Percentiles rank a stretch among this genome's conserved stretches.
Evolutionary conservation across 2,113 vertebrate species (phyloP).

Genomic region (Burhinus bistriatus): DNA sequence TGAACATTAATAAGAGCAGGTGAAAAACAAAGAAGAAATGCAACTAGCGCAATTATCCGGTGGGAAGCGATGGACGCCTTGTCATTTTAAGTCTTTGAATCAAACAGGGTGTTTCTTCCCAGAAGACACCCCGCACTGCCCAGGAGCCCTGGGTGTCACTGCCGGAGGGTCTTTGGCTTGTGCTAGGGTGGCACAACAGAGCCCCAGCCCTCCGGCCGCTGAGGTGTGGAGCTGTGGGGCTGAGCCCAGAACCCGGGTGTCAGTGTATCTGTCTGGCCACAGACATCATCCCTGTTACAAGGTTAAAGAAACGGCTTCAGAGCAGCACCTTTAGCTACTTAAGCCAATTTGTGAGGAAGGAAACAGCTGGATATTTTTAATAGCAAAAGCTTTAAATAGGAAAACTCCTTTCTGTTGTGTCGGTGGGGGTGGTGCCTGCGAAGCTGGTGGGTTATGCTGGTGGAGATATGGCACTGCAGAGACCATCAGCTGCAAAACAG

Average conservation of each 20-base stretch:
- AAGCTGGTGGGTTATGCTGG: not conserved
- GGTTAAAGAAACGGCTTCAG: not conserved
- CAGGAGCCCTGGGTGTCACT: not conserved
- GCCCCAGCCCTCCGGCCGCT: rapidly evolving
- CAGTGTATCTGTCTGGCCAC: rapidly evolving
- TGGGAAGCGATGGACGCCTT: not conserved
- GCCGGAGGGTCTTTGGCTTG: not conserved
- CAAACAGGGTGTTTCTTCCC: not conserved
- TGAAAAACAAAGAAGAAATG: not conserved
- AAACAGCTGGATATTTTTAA: not conserved
- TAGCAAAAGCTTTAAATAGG: not conserved
- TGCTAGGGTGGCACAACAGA: not conserved
- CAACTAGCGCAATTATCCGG: not conserved
- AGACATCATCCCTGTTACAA: not conserved
- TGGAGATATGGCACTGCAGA: not conserved
- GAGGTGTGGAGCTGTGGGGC: not conserved
- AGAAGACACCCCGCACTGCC: not conserved
- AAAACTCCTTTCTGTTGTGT: not conserved
- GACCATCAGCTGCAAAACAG: not conserved
- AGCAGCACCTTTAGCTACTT: not conserved
- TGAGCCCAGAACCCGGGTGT: not conserved
- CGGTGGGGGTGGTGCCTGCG: not conserved
- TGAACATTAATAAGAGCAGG: not conserved
- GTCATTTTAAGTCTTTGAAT: not conserved
- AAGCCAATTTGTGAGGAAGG: not conserved